phyloP scores from a whole-genome alignment of 2,113 vertebrate species.

The Rhinichthys klamathensis region DNA sequence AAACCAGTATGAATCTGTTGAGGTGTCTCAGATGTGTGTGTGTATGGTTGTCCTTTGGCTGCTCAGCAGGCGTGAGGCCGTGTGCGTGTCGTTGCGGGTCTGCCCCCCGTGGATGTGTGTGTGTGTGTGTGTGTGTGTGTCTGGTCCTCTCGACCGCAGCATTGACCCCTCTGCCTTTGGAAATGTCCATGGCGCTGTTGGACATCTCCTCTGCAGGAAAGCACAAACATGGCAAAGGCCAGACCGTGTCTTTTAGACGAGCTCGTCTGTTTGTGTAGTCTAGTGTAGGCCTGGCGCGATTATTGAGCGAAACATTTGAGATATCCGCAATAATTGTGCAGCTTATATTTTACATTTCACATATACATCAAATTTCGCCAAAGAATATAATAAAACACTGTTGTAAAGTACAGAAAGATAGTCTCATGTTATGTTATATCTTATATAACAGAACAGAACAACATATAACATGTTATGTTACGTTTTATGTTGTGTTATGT shows the following conservation, averaged over 20 bases:
- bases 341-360: too few relatives aligned
- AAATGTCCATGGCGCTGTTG: slow-evolving; percentile 30
- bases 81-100: not conserved
- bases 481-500: too few relatives aligned
- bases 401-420: too few relatives aligned
- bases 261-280: not conserved
- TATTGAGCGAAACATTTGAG: too few relatives aligned
- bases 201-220: not conserved
- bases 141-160: not conserved
- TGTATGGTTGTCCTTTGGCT: slow-evolving; percentile 30
- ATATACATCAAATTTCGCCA: too few relatives aligned
- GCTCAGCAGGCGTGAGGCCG: not conserved
- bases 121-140: slow-evolving; percentile 10
- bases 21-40: not conserved
- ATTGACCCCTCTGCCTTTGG: slow-evolving; percentile 25
- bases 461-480: too few relatives aligned
- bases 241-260: slow-evolving; percentile 10
- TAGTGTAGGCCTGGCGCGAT: not conserved
- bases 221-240: not conserved
- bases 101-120: slow-evolving; percentile 18
- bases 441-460: too few relatives aligned
- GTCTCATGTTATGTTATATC: too few relatives aligned
- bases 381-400: too few relatives aligned
- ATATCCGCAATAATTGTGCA: too few relatives aligned
- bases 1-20: not conserved